Base-by-base conservation (phyloP, 1,140 invertebrate species). In the Bombus haemorrhoidalis region DNA sequence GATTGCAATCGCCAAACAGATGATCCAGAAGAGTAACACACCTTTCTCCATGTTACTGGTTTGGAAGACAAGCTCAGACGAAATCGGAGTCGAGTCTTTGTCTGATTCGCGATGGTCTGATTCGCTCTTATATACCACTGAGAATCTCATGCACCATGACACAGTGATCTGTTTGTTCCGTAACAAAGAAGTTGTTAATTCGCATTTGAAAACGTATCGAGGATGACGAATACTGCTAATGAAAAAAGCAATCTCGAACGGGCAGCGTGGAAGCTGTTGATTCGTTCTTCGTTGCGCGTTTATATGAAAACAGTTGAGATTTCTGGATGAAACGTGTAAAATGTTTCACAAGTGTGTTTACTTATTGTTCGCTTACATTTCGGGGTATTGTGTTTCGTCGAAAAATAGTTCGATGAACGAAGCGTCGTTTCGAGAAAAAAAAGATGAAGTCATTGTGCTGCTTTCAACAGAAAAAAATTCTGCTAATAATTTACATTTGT, bases 221-320 rank as follows among this genome's bases (percentile, higher is more conserved):
- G 73, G 57, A 77, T 88, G 72, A 77, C 82, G 78, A 88, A 78
- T 57, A 1, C 32, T 32, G 87, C 83, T 89, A 89, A 89, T 77
- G 62, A 86, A 71, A n/a, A 43, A 2, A 28, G 43, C 64, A 88
- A 85, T 71, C 64, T 32, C 37, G 71, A 41, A 82, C 39, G 68
- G 28, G 57, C 57, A 13, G 32, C 66, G 66, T 66, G 28, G 62
- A 57, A 37, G 25, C 12, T 59, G 41, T 18, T 57, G 3, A 15
- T 28, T 62, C 62, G 73, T 62, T 62, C n/a, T 39, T 76, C 59
- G 22, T 76, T 73, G 59, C 39, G 73, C 66, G 43, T 77, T 53
- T 39, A 43, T 43, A 22, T 34, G 25, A 71, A 81, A 57, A 83
- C 13, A 72, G 18, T n/a, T 47, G 12, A 59, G 64, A n/a, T 75